Percentiles rank a stretch among this genome's conserved stretches.
Evolutionary conservation across 1,140 invertebrate genomes (phyloP).

Genomic region (Monomorium pharaonis): DNA sequence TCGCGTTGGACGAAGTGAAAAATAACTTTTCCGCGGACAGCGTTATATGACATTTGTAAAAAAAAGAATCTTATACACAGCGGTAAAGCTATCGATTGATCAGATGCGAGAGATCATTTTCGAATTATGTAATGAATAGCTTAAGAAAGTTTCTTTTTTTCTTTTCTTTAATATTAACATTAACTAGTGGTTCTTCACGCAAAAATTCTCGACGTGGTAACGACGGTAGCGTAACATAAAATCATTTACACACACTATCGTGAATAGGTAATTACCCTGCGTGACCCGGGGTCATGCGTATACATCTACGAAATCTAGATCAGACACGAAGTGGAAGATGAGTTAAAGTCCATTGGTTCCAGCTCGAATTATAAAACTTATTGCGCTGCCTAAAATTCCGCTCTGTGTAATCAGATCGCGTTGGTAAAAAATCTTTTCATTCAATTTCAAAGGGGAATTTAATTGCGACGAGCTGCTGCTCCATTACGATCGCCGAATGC

Average conservation of each 20-base stretch:
- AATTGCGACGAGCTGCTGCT: constrained; percentile 1
- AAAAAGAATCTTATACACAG: background rate
- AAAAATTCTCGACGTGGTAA: background rate
- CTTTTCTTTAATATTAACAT: background rate
- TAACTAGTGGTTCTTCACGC: constrained; percentile 7
- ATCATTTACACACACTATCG: constrained; percentile 61
- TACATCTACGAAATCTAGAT: constrained; percentile 67
- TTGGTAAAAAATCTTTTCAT: constrained; percentile 47
- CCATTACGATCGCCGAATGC: constrained; percentile 41
- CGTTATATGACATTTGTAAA: background rate
- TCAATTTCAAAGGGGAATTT: constrained; percentile 22
- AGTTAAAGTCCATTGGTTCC: background rate
- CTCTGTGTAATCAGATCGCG: constrained; percentile 39
- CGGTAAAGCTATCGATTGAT: background rate
- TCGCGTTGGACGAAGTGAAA: constrained; percentile 21
- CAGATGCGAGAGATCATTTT: background rate
- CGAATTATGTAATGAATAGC: too few relatives aligned
- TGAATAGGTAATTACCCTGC: constrained; percentile 82
- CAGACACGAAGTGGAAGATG: constrained; percentile 57
- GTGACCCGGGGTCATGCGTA: constrained; percentile 79
- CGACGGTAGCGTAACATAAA: background rate
- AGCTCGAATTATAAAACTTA: constrained; percentile 50
- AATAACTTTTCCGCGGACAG: background rate
- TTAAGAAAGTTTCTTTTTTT: background rate
- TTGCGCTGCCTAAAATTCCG: constrained; percentile 32